A percentile compares a stretch with the other conserved stretches of the same genome.
Evolutionary conservation across 2,113 vertebrate genomes (phyloP).

Genomic region (Periophthalmus modestus): DNA sequence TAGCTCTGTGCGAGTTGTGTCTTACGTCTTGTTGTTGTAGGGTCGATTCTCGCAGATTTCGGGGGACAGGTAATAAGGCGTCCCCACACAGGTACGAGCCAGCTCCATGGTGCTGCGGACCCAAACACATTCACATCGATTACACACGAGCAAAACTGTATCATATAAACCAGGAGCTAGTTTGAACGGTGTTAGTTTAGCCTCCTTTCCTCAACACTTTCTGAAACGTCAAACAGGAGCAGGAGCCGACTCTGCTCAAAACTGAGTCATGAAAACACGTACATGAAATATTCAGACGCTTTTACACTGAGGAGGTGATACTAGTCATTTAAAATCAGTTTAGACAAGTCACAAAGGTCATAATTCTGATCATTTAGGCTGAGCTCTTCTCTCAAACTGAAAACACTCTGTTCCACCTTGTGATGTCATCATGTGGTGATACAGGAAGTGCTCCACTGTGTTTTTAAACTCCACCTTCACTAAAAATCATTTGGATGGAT

Average conservation of each 20-base stretch:
- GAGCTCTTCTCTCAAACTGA: no score
- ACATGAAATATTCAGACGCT: neutral
- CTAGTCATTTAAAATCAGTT: no score
- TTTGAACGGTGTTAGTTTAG: no score
- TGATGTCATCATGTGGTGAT: no score
- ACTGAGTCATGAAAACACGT: neutral
- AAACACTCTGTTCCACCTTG: no score
- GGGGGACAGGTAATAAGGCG: conserved; percentile 91
- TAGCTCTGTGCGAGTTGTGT: conserved; percentile 17
- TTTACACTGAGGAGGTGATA: neutral
- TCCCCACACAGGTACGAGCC: conserved; percentile 87
- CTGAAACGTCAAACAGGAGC: neutral
- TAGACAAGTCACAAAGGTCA: no score
- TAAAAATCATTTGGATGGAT: no score
- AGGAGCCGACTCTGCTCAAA: neutral
- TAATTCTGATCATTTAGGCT: neutral
- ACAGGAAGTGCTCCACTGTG: no score
- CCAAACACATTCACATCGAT: conserved; percentile 13
- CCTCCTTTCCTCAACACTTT: neutral
- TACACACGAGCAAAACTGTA: no score
- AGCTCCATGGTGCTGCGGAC: conserved; percentile 85
- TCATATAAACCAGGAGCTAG: no score
- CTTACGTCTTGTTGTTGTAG: conserved; percentile 95
- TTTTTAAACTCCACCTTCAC: no score
- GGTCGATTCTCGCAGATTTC: conserved; percentile 92